A percentile compares a stretch with the other conserved stretches of the same genome.
phyloP scores from a whole-genome alignment of 2,113 vertebrate genomes.

The Acanthisitta chloris region DNA sequence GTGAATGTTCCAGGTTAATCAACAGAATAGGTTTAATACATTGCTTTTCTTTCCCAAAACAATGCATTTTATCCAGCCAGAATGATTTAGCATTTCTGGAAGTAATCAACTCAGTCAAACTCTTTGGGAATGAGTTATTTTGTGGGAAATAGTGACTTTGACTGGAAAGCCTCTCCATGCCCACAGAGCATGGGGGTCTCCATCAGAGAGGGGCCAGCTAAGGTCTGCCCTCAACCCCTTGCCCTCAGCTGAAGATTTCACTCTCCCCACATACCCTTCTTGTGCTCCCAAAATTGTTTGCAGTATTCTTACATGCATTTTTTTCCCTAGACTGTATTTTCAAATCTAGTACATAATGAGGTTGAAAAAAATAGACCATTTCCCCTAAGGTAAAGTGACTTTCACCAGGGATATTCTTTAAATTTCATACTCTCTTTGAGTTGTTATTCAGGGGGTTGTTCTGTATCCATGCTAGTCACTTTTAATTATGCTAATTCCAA shows the following conservation, averaged over 20 bases:
- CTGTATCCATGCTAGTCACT: background rate
- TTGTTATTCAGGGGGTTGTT: background rate
- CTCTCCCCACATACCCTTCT: background rate
- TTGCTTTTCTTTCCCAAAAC: background rate
- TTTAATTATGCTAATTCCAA: conserved; percentile 32
- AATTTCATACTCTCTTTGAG: background rate
- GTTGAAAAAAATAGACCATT: background rate
- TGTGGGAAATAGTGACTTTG: background rate
- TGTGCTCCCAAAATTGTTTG: background rate
- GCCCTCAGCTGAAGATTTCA: background rate
- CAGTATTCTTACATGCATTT: background rate
- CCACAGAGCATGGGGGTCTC: fast-evolving
- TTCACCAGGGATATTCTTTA: background rate
- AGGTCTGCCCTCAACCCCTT: background rate
- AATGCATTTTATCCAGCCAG: background rate
- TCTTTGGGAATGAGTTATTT: background rate
- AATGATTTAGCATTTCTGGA: background rate
- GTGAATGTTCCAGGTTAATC: background rate
- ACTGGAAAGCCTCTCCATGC: background rate
- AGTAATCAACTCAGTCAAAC: background rate
- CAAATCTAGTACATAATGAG: background rate
- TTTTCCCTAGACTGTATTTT: background rate
- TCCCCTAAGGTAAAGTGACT: conserved; percentile 47
- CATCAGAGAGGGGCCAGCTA: background rate
- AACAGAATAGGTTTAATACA: background rate